Evolutionary conservation across 2,888 invertebrate genomes (phyloP), one percentile per base, ranked within the genome.

Genomic region (Drosophila mercatorum): DNA sequence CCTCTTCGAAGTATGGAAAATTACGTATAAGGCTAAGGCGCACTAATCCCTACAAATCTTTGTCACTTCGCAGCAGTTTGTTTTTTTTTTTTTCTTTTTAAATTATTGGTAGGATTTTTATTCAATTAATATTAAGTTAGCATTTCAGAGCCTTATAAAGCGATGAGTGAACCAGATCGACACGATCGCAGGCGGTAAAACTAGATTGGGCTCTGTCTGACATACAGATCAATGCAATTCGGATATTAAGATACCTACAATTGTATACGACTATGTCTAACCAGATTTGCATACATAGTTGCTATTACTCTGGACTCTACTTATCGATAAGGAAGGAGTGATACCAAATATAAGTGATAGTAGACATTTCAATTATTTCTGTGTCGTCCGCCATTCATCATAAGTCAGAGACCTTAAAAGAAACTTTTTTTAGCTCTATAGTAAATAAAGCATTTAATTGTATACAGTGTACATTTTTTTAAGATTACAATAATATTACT

Each of bases 1-100:
- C 92, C 94, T 98, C 26, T 97, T 97, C 88, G 97, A 98, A 92
- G 96, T 98, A 65, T 98, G 98, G 98, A 98, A 97, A 92, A 95
- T 96, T 74, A 96, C 97, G 57, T 98, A 97, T 93, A 98, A 97
- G 91, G 95, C 95, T 78, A 95, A 95, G 66, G 63, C 81, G 14
- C 91, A 91, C 60, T 91, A 72, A 61, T 52, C 26, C 43, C 53
- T 34, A 10, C 22, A n/a, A 43, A 40, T 17, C n/a, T 43, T 31
- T 22, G n/a, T 41, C 14, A 5, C 7, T 34, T 34, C 6, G 34
- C 7, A 0, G 2, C 12, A 22, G 22, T 28, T 28, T 28, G 4
- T 28, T 22, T 26, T 47, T 46, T 22, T 22, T 17, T 28, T 66
- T 53, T 55, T 17, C 2, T 38, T 52, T 38, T 72, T 52, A 51